These are phyloP conservation scores for Cephalotes varians DNA, from an alignment of 2,888 invertebrate species.

Conservation along the genomic window DNA sequence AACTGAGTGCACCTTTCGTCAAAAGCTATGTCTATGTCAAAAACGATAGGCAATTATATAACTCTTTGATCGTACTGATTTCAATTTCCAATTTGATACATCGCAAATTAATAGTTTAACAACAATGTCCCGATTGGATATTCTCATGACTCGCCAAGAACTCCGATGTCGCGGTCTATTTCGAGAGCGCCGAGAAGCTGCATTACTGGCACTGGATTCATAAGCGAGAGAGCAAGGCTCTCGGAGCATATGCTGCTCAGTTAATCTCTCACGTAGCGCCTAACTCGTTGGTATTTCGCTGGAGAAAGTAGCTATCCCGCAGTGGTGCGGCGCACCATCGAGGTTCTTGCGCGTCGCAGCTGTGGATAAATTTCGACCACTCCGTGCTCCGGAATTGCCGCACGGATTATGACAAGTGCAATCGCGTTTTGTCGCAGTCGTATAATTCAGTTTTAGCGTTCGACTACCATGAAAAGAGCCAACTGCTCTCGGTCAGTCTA, in stretches of 20 bases:
- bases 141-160: conserved; percentile 30
- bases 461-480: neutral
- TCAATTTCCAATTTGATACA: neutral
- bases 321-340: conserved; percentile 61
- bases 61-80: no score
- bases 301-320: conserved; percentile 82
- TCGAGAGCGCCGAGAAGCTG: conserved; percentile 47
- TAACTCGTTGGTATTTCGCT: conserved; percentile 83
- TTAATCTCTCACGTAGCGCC: conserved; percentile 78
- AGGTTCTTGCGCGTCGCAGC: conserved; percentile 41
- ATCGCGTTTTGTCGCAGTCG: neutral
- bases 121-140: conserved; percentile 44
- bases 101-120: conserved; percentile 11
- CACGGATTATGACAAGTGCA: conserved; percentile 16
- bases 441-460: neutral
- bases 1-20: neutral
- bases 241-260: conserved; percentile 60
- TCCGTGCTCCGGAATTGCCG: neutral
- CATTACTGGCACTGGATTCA: conserved; percentile 56
- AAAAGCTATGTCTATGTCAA: neutral
- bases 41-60: neutral
- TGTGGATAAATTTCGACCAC: conserved; percentile 37
- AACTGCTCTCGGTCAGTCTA: neutral
- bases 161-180: conserved; percentile 57
- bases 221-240: conserved; percentile 55